Base-by-base conservation (phyloP, 2,888 invertebrate genomes). In the Lepas anatifera region DNA sequence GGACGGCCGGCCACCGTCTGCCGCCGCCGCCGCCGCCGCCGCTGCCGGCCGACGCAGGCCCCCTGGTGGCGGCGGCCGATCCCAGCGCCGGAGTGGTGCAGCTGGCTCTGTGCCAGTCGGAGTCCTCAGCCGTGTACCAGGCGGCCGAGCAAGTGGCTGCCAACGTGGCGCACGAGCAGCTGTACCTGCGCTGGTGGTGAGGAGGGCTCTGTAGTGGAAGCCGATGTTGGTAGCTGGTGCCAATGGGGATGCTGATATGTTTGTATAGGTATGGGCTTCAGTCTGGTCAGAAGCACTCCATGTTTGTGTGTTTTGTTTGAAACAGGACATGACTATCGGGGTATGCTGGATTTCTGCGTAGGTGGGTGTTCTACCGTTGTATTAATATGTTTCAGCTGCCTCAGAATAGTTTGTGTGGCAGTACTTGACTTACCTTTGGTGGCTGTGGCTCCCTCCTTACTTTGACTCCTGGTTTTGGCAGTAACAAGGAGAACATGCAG, bases 51-150 rank as follows among this genome's bases (percentile, higher is more conserved):
- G 41, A 41, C 41, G 32, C 10, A 3, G n/a, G n/a, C n/a, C n/a
- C n/a, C n/a, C n/a, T n/a, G n/a, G n/a, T n/a, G n/a, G 3, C 32
- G n/a, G 37, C 25, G 2, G 84, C 84, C 70, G 86, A 86, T 75
- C 83, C 83, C 10, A 82, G 82, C 73, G 84, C 86, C 0, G 87
- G 88, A 77, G 84, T 89, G 63, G 79, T 89, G 27, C 89, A 90
- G 77, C 85, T 87, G 74, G 87, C 87, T 4, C 79, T 90, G 35
- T 86, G 86, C 75, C 83, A 87, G 77, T 83, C 85, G n/a, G 80
- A 81, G 43, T 81, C 82, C 70, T 86, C 85, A 35, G 81, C 81
- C 46, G 81, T 89, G 0, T 85, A 84, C 74, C 79, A 83, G 32
- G 83, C 82, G 72, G 87, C 87, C 0, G 78, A 79, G 32, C n/a